Evolutionary conservation across 2,797 vertebrate species (phyloP).

Genomic region (Myotis planiceps): DNA sequence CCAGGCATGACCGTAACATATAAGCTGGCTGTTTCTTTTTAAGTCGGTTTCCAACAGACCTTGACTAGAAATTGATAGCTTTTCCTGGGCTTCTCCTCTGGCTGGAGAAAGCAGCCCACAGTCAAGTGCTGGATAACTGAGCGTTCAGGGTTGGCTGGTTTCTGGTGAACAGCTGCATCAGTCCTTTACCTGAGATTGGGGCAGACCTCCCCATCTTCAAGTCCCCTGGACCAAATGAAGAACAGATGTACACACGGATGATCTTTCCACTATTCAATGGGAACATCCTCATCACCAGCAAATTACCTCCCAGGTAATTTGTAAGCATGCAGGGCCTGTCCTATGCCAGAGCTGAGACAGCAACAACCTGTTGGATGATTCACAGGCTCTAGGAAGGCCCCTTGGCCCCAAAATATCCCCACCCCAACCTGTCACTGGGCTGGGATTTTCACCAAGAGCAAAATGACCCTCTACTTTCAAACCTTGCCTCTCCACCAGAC

Average conservation of each 20-base stretch:
- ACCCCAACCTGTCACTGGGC: background rate
- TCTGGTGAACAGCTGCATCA: background rate
- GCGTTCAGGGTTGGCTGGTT: background rate
- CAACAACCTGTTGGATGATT: slow-evolving; percentile 9
- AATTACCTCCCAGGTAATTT: slow-evolving; percentile 4
- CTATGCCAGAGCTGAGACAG: slow-evolving; percentile 8
- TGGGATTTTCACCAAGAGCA: background rate
- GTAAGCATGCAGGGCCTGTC: background rate
- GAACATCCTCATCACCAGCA: background rate
- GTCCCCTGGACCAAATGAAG: background rate
- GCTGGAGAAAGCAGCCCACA: background rate
- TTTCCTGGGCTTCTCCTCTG: background rate
- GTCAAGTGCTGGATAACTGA: background rate
- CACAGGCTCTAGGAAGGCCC: background rate
- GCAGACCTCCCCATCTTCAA: background rate
- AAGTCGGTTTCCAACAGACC: background rate
- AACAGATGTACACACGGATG: background rate
- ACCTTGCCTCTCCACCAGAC: background rate
- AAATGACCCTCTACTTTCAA: slow-evolving; percentile 26
- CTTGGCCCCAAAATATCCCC: background rate
- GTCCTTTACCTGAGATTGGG: slow-evolving; percentile 9
- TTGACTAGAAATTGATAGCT: background rate
- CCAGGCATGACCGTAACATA: background rate
- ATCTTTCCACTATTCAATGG: background rate
- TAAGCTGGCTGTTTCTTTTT: background rate